Evolutionary conservation across 1,140 invertebrate species (phyloP).

Genomic region (Aphis craccivora): DNA sequence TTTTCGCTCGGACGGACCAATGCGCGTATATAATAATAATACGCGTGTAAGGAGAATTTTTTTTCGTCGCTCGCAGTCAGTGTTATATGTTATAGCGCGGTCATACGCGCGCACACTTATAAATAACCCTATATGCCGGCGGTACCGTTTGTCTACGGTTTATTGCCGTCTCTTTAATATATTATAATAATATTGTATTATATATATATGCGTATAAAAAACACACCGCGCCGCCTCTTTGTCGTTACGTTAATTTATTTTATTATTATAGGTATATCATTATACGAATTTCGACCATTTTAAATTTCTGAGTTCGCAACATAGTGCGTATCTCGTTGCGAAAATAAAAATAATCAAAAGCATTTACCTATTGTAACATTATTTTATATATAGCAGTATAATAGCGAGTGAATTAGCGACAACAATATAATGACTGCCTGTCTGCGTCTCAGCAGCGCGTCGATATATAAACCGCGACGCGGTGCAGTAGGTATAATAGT

Average conservation of each 20-base stretch:
- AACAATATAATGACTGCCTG: too few relatives aligned
- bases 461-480: too few relatives aligned
- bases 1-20: conserved; percentile 4
- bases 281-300: not conserved
- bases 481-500: too few relatives aligned
- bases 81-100: not conserved
- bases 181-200: not conserved
- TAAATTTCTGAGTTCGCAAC: not conserved
- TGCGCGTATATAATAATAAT: not conserved
- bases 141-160: not conserved
- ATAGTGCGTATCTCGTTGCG: too few relatives aligned
- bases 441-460: too few relatives aligned
- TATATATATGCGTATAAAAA: too few relatives aligned
- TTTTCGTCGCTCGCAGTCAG: not conserved
- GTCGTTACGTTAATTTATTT: not conserved
- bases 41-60: conserved; percentile 1
- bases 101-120: not conserved
- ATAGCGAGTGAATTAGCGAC: too few relatives aligned
- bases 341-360: not conserved
- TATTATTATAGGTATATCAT: not conserved
- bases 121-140: not conserved
- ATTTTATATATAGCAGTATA: not conserved
- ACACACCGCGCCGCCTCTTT: not conserved
- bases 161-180: not conserved
- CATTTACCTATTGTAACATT: not conserved